These are phyloP conservation scores for Limonius californicus DNA, from an alignment of 1,140 invertebrate genomes.

Conservation along the genomic window DNA sequence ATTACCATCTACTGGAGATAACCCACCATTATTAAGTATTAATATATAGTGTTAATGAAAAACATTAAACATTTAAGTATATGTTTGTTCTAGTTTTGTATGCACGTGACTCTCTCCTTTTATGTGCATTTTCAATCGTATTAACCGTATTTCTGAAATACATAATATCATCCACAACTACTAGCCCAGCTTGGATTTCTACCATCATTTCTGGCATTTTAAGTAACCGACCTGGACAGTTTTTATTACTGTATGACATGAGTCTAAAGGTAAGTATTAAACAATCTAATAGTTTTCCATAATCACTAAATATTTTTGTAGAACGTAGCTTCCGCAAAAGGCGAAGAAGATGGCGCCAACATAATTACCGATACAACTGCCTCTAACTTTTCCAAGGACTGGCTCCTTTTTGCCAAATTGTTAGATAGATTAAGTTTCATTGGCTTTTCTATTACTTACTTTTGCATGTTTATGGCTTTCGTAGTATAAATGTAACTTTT, in stretches of 20 bases:
- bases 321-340: not conserved
- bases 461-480: conserved; percentile 31
- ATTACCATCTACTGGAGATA: conserved; percentile 46
- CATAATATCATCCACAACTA: conserved; percentile 26
- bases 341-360: not conserved
- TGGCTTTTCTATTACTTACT: conserved; percentile 31
- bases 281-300: too few species aligned
- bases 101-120: conserved; percentile 37
- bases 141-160: conserved; percentile 34
- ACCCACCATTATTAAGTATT: conserved; percentile 24
- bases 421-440: conserved; percentile 36
- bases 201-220: conserved; percentile 28
- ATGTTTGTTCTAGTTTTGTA: conserved; percentile 39
- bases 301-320: not conserved
- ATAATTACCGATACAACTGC: not conserved
- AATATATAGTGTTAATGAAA: not conserved
- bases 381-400: conserved; percentile 20
- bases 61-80: too few species aligned
- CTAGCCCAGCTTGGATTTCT: conserved; percentile 36
- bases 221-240: conserved; percentile 32
- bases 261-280: conserved; percentile 32
- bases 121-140: conserved; percentile 34
- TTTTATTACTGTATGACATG: conserved; percentile 35
- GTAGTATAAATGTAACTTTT: conserved; percentile 21
- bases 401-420: conserved; percentile 34